Percentiles rank a stretch among this genome's conserved stretches.
Conservation (phyloP, 2,888 invertebrate species). For the Microdon myrmicae region DNA sequence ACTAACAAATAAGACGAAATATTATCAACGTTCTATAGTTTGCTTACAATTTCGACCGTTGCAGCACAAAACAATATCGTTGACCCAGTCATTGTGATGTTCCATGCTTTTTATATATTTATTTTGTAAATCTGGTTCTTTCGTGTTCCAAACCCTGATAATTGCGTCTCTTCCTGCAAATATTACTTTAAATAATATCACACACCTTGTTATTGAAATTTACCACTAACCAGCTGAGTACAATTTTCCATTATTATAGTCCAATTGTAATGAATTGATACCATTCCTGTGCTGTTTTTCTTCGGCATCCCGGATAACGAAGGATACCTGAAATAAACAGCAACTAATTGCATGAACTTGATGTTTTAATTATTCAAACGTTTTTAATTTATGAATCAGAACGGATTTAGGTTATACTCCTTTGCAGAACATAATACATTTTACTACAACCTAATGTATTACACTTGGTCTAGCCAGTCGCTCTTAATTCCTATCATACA, state of each 20-base stretch:
- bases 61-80: conserved; percentile 97
- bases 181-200: background rate
- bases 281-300: conserved; percentile 95
- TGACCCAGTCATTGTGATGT: conserved; percentile 99
- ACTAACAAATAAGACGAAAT: too few species aligned
- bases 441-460: too few species aligned
- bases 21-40: too few species aligned
- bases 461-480: too few species aligned
- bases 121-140: conserved; percentile 71
- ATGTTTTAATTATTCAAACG: too few species aligned
- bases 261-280: conserved; percentile 94
- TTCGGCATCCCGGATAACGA: conserved; percentile 96
- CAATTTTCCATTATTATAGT: conserved; percentile 84
- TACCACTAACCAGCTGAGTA: conserved; percentile 78
- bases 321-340: conserved; percentile 80
- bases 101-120: conserved; percentile 96
- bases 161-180: conserved; percentile 88
- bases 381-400: too few species aligned
- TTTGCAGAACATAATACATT: too few species aligned
- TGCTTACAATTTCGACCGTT: conserved; percentile 89
- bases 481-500: too few species aligned
- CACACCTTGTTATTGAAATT: background rate
- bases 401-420: too few species aligned
- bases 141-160: conserved; percentile 89
- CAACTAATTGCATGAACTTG: background rate